These are phyloP conservation scores for Psittacula cyanocephala DNA, from an alignment of 2,113 vertebrate genomes.

Conservation along the genomic window DNA sequence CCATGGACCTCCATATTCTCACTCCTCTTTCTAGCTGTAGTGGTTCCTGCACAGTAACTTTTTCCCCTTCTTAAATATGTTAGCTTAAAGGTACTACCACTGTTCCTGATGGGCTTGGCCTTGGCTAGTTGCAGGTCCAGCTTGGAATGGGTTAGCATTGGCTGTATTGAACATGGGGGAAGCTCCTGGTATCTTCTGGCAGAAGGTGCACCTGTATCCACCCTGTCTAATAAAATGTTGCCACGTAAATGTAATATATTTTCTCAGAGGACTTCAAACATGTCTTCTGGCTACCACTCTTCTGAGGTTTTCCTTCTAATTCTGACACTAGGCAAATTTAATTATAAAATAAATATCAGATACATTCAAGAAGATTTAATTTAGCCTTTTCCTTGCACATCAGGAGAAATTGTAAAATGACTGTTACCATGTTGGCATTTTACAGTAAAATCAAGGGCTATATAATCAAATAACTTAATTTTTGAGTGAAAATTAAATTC, in stretches of 20 bases:
- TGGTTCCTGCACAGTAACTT: background rate
- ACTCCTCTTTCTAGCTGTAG: background rate
- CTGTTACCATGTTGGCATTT: background rate
- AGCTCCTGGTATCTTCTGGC: background rate
- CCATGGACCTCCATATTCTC: background rate
- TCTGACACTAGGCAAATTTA: background rate
- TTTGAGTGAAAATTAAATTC: background rate
- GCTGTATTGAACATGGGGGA: rapidly evolving
- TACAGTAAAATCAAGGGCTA: background rate
- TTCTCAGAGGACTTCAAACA: background rate
- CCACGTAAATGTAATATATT: background rate
- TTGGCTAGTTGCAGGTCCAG: rapidly evolving
- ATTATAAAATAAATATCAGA: background rate
- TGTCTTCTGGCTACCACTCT: background rate
- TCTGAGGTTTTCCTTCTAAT: background rate
- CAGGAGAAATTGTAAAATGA: background rate
- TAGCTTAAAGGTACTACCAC: background rate
- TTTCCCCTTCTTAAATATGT: background rate
- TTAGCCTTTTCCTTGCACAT: background rate
- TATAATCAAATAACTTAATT: background rate
- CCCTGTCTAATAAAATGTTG: background rate
- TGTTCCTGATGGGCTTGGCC: rapidly evolving
- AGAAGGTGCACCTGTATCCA: background rate
- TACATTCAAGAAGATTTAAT: background rate
- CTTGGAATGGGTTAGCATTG: background rate